phyloP scores from a whole-genome alignment of 2,113 vertebrate species.

The Peromyscus leucopus region DNA sequence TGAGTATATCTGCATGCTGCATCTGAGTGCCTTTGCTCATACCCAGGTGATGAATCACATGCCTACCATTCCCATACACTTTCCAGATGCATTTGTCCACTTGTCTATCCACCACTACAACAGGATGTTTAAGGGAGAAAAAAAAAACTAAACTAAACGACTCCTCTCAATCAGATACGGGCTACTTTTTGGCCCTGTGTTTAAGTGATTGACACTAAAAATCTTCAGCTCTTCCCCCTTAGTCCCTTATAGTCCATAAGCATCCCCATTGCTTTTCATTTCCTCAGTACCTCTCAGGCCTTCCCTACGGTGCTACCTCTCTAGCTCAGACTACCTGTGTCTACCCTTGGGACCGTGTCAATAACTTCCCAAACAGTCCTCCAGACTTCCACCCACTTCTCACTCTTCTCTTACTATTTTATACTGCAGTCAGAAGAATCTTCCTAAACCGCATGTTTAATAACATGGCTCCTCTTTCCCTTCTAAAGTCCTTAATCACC shows the following conservation, averaged over 20 bases:
- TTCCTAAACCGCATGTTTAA: not conserved
- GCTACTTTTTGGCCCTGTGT: too few species aligned
- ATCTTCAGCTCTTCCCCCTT: not conserved
- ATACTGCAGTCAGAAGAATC: not conserved
- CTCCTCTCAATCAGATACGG: not conserved
- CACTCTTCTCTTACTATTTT: not conserved
- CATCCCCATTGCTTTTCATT: not conserved
- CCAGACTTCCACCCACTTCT: not conserved
- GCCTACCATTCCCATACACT: not conserved
- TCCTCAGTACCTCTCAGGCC: not conserved
- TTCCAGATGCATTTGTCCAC: not conserved
- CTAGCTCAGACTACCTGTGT: not conserved
- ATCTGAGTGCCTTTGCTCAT: not conserved
- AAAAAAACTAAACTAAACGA: not conserved
- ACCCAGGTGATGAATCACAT: not conserved
- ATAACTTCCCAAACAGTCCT: not conserved
- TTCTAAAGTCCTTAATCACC: not conserved
- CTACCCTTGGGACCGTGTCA: not conserved
- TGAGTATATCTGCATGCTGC: not conserved
- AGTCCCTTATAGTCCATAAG: not conserved
- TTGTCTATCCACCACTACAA: not conserved
- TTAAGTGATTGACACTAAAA: not conserved
- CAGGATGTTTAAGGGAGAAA: not conserved
- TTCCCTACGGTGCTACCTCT: not conserved
- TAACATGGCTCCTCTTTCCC: not conserved